These are phyloP conservation scores for Palythoa heliodiscus DNA, from an alignment of 92 coral and sea anemone species.

Conservation along the genomic window DNA sequence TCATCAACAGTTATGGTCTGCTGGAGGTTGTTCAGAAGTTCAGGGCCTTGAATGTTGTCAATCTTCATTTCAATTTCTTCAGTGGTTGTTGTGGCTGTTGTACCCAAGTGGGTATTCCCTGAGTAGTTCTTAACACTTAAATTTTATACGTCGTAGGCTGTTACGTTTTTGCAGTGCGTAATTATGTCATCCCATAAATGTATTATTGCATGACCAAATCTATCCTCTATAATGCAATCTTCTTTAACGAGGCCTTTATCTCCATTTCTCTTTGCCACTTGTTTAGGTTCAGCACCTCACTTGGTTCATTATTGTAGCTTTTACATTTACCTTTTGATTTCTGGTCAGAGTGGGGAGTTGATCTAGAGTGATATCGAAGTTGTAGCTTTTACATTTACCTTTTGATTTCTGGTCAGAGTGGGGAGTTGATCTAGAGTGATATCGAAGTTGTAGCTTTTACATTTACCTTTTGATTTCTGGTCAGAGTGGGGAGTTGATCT, in stretches of 20 bases:
- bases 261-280: slow-evolving; percentile 51
- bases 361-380: slow-evolving; percentile 32
- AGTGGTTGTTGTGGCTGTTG: slow-evolving; percentile 16
- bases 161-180: neutral
- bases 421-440: no score
- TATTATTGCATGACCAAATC: slow-evolving; percentile 48
- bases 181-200: slow-evolving; percentile 51
- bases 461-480: slow-evolving; percentile 47
- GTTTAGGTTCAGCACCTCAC: slow-evolving; percentile 39
- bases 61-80: slow-evolving; percentile 7
- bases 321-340: slow-evolving; percentile 51
- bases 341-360: slow-evolving; percentile 38
- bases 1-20: slow-evolving; percentile 28
- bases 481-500: no score
- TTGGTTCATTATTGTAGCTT: slow-evolving; percentile 31
- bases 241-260: slow-evolving; percentile 45
- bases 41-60: slow-evolving; percentile 7
- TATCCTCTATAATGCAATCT: slow-evolving; percentile 56
- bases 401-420: slow-evolving; percentile 46
- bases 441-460: slow-evolving; percentile 33
- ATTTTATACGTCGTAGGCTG: slow-evolving; percentile 29
- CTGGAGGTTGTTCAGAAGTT: slow-evolving; percentile 30
- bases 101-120: slow-evolving; percentile 33
- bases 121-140: slow-evolving; percentile 37
- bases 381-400: slow-evolving; percentile 45